Percentiles rank a stretch among this genome's conserved stretches.
Conservation (phyloP, 2,113 vertebrate genomes). For the Scomber colias region DNA sequence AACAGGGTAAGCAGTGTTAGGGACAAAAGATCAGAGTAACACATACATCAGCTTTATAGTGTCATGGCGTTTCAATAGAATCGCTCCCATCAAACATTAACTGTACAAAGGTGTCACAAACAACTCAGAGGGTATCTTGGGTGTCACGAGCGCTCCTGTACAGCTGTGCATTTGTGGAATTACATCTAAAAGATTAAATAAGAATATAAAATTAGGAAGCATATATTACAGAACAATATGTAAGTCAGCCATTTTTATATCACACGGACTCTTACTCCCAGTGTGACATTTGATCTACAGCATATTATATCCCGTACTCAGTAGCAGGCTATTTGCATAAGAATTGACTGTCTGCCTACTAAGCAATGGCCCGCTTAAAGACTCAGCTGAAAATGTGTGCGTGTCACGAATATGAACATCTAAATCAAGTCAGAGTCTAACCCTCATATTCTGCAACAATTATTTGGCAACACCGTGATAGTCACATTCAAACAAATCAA, state of each 20-base stretch:
- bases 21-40: constrained; percentile 11
- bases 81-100: constrained; percentile 34
- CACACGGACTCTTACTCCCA: constrained; percentile 78
- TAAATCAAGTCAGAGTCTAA: constrained; percentile 76
- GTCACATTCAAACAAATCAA: constrained; percentile 95
- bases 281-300: constrained; percentile 84
- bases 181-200: constrained; percentile 76
- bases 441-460: constrained; percentile 88
- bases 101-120: constrained; percentile 44
- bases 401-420: constrained; percentile 78
- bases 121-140: constrained; percentile 39
- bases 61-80: constrained; percentile 35
- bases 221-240: constrained; percentile 83
- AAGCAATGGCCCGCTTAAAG: constrained; percentile 79
- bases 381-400: constrained; percentile 75
- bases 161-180: constrained; percentile 64
- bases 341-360: constrained; percentile 81
- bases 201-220: constrained; percentile 81
- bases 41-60: constrained; percentile 8
- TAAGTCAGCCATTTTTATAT: constrained; percentile 84
- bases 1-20: constrained; percentile 12
- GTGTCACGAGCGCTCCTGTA: constrained; percentile 25
- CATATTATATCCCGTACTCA: constrained; percentile 78
- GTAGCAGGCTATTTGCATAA: constrained; percentile 83
- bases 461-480: constrained; percentile 84